A percentile compares a stretch with the other conserved stretches of the same genome.
These are phyloP conservation scores for Hylaeus anthracinus DNA, from an alignment of 1,140 invertebrate genomes.

Conservation along the genomic window DNA sequence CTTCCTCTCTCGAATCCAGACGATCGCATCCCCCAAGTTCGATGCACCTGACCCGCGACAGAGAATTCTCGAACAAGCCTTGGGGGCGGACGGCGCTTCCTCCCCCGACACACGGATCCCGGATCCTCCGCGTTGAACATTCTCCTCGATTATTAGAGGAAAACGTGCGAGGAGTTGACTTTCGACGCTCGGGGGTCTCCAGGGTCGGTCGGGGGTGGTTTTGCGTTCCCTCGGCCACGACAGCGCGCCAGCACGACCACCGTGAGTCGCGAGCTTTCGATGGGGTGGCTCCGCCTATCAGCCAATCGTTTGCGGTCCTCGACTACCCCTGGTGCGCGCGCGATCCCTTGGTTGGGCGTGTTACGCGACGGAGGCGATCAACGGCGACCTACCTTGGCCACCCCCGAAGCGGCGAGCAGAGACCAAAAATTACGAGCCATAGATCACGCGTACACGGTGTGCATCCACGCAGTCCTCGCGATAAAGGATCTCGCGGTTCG, in stretches of 20 bases:
- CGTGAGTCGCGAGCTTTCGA: slow-evolving; percentile 53
- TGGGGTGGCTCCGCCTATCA: slow-evolving; percentile 64
- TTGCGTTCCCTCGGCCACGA: slow-evolving; percentile 34
- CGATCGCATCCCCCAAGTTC: neutral
- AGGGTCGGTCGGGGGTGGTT: slow-evolving; percentile 36
- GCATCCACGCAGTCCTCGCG: slow-evolving; percentile 17
- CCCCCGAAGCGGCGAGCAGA: slow-evolving; percentile 33
- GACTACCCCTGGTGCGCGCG: slow-evolving; percentile 39
- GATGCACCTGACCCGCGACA: neutral
- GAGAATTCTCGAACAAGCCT: neutral
- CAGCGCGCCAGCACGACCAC: slow-evolving; percentile 21
- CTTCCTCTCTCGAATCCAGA: neutral
- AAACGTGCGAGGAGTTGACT: slow-evolving; percentile 61
- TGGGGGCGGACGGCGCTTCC: neutral
- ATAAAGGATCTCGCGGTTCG: slow-evolving; percentile 24
- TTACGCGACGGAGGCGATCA: slow-evolving; percentile 48
- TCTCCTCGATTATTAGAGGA: slow-evolving; percentile 39
- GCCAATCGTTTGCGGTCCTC: slow-evolving; percentile 63
- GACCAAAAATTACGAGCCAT: slow-evolving; percentile 67
- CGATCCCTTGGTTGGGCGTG: slow-evolving; percentile 48
- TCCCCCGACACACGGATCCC: neutral
- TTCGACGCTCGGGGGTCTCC: slow-evolving; percentile 42
- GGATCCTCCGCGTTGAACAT: slow-evolving; percentile 6
- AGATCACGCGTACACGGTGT: slow-evolving; percentile 45
- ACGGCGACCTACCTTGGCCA: slow-evolving; percentile 39